Base-by-base conservation (phyloP, 2,113 vertebrate species). In the Montifringilla adamsi region DNA sequence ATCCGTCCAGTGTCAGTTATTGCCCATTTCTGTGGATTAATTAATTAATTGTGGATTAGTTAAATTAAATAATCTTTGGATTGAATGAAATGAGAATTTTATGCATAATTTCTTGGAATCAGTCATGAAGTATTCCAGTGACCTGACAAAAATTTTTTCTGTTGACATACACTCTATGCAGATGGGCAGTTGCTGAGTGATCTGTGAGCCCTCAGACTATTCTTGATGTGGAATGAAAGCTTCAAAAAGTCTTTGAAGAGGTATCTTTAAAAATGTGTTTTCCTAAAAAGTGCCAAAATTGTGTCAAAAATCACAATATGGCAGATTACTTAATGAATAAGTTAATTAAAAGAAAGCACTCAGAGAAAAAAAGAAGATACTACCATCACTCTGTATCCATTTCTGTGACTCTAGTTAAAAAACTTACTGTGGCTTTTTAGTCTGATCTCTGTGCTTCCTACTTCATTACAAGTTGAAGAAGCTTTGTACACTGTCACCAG, bases 381-480 rank as follows among this genome's bases (percentile, higher is more conserved):
- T 50, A 1, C 4, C 18, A 11, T 56, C 4, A 10, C 15, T 56
- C 2, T 59, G 4, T 60, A 44, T 30, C 5, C 0, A 21, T 72
- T 26, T 46, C 24, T 56, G 8, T 64, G 13, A 46, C 18, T 15
- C 9, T 35, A 30, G 4, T 52, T 60, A 52, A 58, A 56, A n/a
- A 64, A 52, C 30, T 73, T 35, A 55, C 4, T 50, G 5, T 43
- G 17, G 5, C 15, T 19, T 80, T 75, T 80, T n/a, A 59, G 8
- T 14, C 18, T 75, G 24, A 72, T 18, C 5, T 76, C 16, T 55
- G 13, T 59, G 15, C 3, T 72, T 58, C 4, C 19, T 44, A 11
- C 14, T 30, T 18, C 8, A 11, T 37, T 5, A 1, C 15, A 23
- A 41, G 0, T 23, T 62, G 17, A 58, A 52, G 20, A 74, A 85